Evolutionary conservation across 2,888 invertebrate genomes (phyloP).

Genomic region (Hydrotaea diabolus): DNA sequence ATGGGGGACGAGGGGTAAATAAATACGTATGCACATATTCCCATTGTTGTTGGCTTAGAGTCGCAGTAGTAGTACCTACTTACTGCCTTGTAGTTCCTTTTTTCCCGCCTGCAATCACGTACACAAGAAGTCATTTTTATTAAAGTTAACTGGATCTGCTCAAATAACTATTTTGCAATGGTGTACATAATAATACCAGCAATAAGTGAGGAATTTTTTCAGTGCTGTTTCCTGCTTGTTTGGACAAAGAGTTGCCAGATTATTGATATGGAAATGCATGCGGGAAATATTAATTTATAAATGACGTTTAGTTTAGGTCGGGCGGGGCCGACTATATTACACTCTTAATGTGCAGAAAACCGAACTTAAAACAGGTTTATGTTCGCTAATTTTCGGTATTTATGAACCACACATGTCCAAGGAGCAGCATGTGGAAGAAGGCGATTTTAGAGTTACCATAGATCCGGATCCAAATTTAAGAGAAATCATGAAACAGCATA

Average conservation of each 20-base stretch:
- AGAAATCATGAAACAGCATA: too few relatives aligned
- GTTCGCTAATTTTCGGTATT: too few relatives aligned
- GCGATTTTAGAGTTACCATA: too few relatives aligned
- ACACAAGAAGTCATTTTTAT: conserved; percentile 62
- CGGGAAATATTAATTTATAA: too few relatives aligned
- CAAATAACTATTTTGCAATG: conserved; percentile 56
- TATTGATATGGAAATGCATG: too few relatives aligned
- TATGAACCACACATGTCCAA: too few relatives aligned
- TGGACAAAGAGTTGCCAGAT: neutral
- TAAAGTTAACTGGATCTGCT: conserved; percentile 64
- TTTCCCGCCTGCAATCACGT: conserved; percentile 54
- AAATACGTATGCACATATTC: neutral
- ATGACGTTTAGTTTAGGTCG: too few relatives aligned
- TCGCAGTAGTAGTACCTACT: neutral
- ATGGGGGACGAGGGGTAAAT: neutral
- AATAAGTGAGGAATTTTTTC: conserved; percentile 34
- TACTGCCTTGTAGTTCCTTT: neutral
- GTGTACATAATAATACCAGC: conserved; percentile 42
- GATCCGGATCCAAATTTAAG: too few relatives aligned
- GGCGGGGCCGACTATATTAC: too few relatives aligned
- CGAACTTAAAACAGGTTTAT: too few relatives aligned
- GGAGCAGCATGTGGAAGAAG: too few relatives aligned
- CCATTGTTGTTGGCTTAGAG: neutral
- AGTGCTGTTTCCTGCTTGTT: neutral
- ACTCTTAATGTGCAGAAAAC: too few relatives aligned